Conservation (phyloP, 2,113 vertebrate genomes). For the Cettia cetti region DNA sequence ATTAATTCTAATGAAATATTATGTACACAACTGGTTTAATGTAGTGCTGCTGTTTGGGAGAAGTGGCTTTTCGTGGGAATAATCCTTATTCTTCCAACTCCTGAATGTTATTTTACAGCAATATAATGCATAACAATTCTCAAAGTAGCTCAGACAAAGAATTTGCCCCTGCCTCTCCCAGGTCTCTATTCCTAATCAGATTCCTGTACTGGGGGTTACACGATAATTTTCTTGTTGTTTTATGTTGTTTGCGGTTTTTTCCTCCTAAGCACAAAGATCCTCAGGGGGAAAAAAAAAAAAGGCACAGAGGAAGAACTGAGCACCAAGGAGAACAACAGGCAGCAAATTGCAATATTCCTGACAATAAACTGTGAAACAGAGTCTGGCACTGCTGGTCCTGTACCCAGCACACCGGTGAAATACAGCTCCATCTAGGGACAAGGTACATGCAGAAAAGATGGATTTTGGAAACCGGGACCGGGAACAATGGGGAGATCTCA, state of each 20-base stretch:
- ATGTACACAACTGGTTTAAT: slow-evolving; percentile 55
- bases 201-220: slow-evolving; percentile 35
- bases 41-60: slow-evolving; percentile 45
- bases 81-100: slow-evolving; percentile 26
- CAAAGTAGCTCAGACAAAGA: slow-evolving; percentile 1
- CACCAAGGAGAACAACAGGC: neutral
- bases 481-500: neutral
- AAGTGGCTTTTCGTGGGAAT: slow-evolving; percentile 39
- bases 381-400: neutral
- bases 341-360: neutral
- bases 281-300: neutral
- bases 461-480: neutral
- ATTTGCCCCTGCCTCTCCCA: slow-evolving; percentile 1
- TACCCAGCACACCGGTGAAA: neutral
- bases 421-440: slow-evolving; percentile 41
- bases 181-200: slow-evolving; percentile 29
- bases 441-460: neutral
- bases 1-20: slow-evolving; percentile 66
- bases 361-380: neutral
- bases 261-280: neutral
- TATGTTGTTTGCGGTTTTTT: neutral
- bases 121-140: slow-evolving; percentile 37
- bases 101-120: slow-evolving; percentile 31
- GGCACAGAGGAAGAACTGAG: neutral
- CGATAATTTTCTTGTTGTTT: neutral